phyloP scores from a whole-genome alignment of 2,888 invertebrate genomes.

The Invenusta paracnida region DNA sequence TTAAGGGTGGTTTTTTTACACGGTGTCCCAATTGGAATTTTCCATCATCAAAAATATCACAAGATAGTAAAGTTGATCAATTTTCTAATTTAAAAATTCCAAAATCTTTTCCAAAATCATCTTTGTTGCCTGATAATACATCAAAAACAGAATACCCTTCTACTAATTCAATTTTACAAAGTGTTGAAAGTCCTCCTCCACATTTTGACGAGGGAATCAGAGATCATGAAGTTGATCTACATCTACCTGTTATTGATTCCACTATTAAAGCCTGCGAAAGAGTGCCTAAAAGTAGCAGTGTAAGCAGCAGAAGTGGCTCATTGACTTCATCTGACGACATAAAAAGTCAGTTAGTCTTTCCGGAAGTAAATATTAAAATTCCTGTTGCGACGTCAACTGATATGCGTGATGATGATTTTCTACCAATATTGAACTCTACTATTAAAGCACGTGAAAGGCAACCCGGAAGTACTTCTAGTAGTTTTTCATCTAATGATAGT shows the following conservation, averaged over 20 bases:
- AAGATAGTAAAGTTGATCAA: too few relatives aligned
- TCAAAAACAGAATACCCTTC: too few relatives aligned
- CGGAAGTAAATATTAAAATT: too few relatives aligned
- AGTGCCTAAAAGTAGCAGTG: not conserved
- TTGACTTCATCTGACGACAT: not conserved
- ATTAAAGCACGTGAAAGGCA: not conserved
- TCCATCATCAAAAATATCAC: too few relatives aligned
- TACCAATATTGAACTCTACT: not conserved
- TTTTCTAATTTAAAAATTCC: too few relatives aligned
- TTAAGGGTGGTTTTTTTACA: too few relatives aligned
- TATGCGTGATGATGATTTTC: not conserved
- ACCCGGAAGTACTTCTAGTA: not conserved
- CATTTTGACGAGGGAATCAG: too few relatives aligned
- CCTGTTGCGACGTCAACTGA: not conserved
- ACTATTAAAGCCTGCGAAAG: not conserved
- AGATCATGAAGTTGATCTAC: too few relatives aligned
- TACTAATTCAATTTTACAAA: not conserved
- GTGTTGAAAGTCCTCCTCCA: not conserved
- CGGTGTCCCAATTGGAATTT: too few relatives aligned
- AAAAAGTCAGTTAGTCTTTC: not conserved
- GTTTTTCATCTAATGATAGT: too few relatives aligned
- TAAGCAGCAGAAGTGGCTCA: not conserved
- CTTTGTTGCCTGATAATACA: too few relatives aligned
- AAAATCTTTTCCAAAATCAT: too few relatives aligned
- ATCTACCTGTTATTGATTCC: not conserved